These are phyloP conservation scores for Lissocephala sabroskyi DNA, from an alignment of 2,888 invertebrate species.

Conservation along the genomic window DNA sequence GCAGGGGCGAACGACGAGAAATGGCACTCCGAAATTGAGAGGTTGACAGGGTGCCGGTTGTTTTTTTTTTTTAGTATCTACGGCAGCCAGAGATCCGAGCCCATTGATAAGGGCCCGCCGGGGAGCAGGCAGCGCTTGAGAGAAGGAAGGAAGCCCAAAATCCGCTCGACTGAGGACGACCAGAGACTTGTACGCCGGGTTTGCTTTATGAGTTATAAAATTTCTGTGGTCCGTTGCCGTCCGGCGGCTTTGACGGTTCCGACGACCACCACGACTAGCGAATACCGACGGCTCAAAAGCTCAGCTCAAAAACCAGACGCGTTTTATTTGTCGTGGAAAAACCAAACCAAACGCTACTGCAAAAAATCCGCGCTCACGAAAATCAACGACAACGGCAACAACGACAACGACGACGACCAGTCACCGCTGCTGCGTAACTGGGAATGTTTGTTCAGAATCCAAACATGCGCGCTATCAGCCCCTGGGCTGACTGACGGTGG, in stretches of 20 bases:
- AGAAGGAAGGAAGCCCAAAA: too few species aligned
- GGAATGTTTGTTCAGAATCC: constrained; percentile 34
- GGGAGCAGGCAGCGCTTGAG: constrained; percentile 20
- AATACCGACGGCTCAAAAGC: constrained; percentile 26
- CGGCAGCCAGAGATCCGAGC: constrained; percentile 36
- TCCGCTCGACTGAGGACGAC: constrained; percentile 24
- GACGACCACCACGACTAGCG: neutral
- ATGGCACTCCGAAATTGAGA: constrained; percentile 51
- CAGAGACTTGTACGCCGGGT: too few species aligned
- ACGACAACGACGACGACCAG: constrained; percentile 40
- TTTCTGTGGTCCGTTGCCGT: too few species aligned
- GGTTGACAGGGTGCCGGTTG: constrained; percentile 26
- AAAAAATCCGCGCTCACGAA: neutral
- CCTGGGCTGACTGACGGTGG: neutral
- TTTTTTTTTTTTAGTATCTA: constrained; percentile 7
- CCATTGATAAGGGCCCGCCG: constrained; percentile 39
- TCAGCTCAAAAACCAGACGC: constrained; percentile 10
- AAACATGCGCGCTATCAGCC: constrained; percentile 7
- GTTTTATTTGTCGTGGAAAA: neutral
- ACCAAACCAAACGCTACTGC: neutral
- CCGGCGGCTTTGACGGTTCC: too few species aligned
- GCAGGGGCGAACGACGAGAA: too few species aligned
- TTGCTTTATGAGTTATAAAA: too few species aligned
- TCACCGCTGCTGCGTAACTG: constrained; percentile 51
- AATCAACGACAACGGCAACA: neutral